A percentile compares a stretch with the other conserved stretches of the same genome.
Conservation (phyloP, 2,888 invertebrate species). For the Oithona nana region DNA sequence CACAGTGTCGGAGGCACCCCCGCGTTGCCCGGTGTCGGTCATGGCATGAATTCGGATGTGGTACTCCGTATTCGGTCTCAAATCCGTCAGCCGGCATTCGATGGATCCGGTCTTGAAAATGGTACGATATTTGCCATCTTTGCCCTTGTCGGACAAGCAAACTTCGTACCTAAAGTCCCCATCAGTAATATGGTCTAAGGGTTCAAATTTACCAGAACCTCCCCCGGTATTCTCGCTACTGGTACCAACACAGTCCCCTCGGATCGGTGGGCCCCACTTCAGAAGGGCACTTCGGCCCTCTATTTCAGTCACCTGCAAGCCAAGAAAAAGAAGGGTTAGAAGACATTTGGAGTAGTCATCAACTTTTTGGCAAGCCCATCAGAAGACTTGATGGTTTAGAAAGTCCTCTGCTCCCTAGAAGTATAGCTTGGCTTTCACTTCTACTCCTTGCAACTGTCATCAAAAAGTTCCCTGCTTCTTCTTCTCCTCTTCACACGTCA, state of each 20-base stretch:
- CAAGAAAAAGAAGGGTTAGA: conserved; percentile 14
- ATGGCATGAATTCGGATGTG: conserved; percentile 42
- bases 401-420: no score
- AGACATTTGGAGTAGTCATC: background rate
- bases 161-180: conserved; percentile 59
- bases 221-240: background rate
- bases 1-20: conserved; percentile 40
- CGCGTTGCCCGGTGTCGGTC: conserved; percentile 46
- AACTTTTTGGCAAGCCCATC: no score
- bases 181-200: conserved; percentile 30
- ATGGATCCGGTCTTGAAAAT: conserved; percentile 58
- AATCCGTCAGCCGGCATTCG: conserved; percentile 59
- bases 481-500: no score
- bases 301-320: conserved; percentile 52
- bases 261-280: conserved; percentile 51
- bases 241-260: conserved; percentile 31
- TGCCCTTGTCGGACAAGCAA: conserved; percentile 46
- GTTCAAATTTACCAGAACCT: conserved; percentile 24
- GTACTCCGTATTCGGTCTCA: conserved; percentile 72
- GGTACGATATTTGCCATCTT: conserved; percentile 63
- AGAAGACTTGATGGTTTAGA: no score
- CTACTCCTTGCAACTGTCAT: no score
- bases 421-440: no score
- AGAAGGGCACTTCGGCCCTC: conserved; percentile 65
- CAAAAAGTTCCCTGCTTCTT: no score